A percentile compares a stretch with the other conserved stretches of the same genome.
These are phyloP conservation scores for Typhlomys cinereus DNA, from an alignment of 2,113 vertebrate genomes.

Conservation along the genomic window DNA sequence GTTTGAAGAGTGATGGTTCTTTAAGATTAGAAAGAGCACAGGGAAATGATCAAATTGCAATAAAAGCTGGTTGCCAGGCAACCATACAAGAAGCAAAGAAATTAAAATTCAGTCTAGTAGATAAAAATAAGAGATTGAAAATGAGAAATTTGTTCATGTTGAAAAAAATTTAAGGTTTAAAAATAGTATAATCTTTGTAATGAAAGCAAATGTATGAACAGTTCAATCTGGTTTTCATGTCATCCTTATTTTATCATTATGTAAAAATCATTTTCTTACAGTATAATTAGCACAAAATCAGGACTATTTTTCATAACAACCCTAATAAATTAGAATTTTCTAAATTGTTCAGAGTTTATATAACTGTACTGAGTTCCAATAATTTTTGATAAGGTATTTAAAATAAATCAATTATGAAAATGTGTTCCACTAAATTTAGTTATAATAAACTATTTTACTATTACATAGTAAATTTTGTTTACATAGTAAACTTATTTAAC, in stretches of 20 bases:
- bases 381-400: background rate
- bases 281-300: background rate
- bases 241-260: background rate
- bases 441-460: background rate
- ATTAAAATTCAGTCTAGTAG: background rate
- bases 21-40: background rate
- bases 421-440: background rate
- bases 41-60: background rate
- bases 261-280: background rate
- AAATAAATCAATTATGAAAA: background rate
- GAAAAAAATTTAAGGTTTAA: background rate
- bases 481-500: background rate
- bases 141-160: background rate
- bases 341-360: background rate
- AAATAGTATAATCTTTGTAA: background rate
- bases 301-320: background rate
- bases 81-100: background rate
- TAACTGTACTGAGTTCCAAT: background rate
- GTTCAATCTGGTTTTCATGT: constrained; percentile 1
- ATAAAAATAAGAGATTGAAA: background rate
- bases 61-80: background rate
- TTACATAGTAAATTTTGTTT: background rate
- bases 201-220: background rate
- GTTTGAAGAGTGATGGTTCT: background rate
- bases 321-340: background rate